A percentile compares a stretch with the other conserved stretches of the same genome.
phyloP scores from a whole-genome alignment of 2,113 vertebrate genomes.

The Verasper variegatus region DNA sequence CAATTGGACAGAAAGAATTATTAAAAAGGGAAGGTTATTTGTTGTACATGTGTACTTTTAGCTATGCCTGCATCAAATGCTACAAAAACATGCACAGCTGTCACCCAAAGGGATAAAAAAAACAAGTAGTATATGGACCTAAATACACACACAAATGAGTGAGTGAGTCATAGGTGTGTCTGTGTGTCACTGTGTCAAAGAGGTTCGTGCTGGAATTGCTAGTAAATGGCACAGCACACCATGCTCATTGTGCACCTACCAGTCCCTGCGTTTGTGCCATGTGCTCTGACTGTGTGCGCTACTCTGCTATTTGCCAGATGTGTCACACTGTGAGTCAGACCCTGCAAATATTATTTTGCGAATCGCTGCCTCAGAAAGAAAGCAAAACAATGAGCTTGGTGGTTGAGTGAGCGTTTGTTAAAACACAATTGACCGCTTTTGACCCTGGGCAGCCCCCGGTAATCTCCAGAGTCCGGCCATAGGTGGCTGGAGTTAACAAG shows the following conservation, averaged over 20 bases:
- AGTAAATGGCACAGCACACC: slow-evolving; percentile 47
- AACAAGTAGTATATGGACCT: background rate
- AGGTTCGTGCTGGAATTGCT: slow-evolving; percentile 45
- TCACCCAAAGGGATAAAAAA: background rate
- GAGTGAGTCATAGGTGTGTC: slow-evolving; percentile 58
- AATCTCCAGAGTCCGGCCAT: slow-evolving; percentile 67
- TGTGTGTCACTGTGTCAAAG: slow-evolving; percentile 71
- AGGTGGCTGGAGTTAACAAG: slow-evolving; percentile 73
- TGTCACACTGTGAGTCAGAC: slow-evolving; percentile 63
- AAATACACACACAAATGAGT: background rate
- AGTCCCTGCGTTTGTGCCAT: slow-evolving; percentile 38
- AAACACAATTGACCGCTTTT: slow-evolving; percentile 70
- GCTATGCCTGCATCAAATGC: slow-evolving; percentile 3
- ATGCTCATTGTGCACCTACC: slow-evolving; percentile 50
- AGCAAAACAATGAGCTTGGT: slow-evolving; percentile 9
- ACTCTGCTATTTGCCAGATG: slow-evolving; percentile 61
- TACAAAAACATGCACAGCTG: background rate
- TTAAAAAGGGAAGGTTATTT: slow-evolving; percentile 14
- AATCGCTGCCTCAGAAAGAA: slow-evolving; percentile 39
- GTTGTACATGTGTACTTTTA: slow-evolving; percentile 15
- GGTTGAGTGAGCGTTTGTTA: slow-evolving; percentile 55
- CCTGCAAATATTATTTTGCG: slow-evolving; percentile 36
- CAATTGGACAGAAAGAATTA: slow-evolving; percentile 36
- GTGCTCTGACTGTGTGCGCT: slow-evolving; percentile 23
- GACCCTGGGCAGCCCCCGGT: slow-evolving; percentile 62